Base-by-base conservation (phyloP, 1,140 invertebrate species). In the Drosophila nigromelanica region DNA sequence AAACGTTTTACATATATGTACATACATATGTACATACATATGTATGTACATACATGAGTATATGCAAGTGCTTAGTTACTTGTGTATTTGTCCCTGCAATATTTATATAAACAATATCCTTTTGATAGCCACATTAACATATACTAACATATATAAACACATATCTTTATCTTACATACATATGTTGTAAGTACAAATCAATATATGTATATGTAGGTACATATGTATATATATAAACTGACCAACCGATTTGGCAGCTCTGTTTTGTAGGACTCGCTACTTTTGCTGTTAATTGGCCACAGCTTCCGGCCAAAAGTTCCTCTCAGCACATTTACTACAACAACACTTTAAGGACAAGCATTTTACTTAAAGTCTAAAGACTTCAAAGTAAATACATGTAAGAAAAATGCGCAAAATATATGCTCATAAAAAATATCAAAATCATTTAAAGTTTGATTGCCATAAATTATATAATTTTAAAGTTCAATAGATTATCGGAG, bases 1-100 rank as follows among this genome's bases (percentile, higher is more conserved):
- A 24, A 15, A 35, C 8, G 33, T 40, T 47, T 8, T 35, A 50
- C 37, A 51, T 47, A 21, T 12, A 59, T 18, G 47, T 59, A 45
- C 12, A 30, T 55, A 39, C 48, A 30, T 62, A 37, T 40, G 24
- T 39, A 62, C 10, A 33, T 69, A 43, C 27, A 30, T 33, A 51
- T n/a, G 12, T 15, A 30, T 3, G 3, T 5, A 27, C 3, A 3
- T 27, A 27, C 24, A 3, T 27, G 6, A 27, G 27, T 30, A 18
- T 59, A 8, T 54, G 24, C 30, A 39, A 43, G 5, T 55, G 15
- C 40, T n/a, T 10, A 8, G 15, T 24, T 7, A 35, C 14, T 47
- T 24, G 37, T 47, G 11, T 24, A 18, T 18, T 39, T 11, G 4
- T 12, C 12, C 5, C 18, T 12, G 45, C 5, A 4, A 47, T 47